These are phyloP conservation scores for Prietella phreatophila DNA, from an alignment of 2,113 vertebrate genomes.

Conservation along the genomic window DNA sequence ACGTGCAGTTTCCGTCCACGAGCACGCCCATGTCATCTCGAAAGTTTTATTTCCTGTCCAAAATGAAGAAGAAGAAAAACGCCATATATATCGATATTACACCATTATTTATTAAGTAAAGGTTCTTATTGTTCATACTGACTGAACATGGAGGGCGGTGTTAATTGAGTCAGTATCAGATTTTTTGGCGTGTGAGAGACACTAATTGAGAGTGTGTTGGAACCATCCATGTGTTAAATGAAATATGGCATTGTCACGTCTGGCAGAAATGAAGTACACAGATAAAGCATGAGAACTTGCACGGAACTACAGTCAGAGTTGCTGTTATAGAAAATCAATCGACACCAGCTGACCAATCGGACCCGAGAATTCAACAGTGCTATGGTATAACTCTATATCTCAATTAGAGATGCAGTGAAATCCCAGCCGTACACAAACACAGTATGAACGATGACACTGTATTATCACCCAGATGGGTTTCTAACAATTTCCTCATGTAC, in stretches of 20 bases:
- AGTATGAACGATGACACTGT: neutral
- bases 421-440: neutral
- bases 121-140: neutral
- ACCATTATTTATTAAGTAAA: neutral
- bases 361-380: neutral
- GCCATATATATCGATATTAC: neutral
- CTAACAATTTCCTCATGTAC: neutral
- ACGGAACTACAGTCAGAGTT: neutral
- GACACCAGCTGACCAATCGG: neutral
- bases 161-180: neutral
- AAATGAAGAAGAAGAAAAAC: neutral
- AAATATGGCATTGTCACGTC: neutral
- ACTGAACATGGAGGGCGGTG: neutral
- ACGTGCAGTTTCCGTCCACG: neutral
- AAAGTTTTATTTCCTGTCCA: neutral
- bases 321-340: neutral
- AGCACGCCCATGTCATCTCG: neutral
- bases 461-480: neutral
- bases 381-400: neutral
- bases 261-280: neutral
- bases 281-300: neutral
- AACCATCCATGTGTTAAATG: slow-evolving; percentile 4
- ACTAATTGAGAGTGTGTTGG: neutral
- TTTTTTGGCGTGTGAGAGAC: neutral
- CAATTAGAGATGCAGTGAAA: neutral